phyloP scores from a whole-genome alignment of 92 coral and sea anemone species.

The Virgularia gustaviana region DNA sequence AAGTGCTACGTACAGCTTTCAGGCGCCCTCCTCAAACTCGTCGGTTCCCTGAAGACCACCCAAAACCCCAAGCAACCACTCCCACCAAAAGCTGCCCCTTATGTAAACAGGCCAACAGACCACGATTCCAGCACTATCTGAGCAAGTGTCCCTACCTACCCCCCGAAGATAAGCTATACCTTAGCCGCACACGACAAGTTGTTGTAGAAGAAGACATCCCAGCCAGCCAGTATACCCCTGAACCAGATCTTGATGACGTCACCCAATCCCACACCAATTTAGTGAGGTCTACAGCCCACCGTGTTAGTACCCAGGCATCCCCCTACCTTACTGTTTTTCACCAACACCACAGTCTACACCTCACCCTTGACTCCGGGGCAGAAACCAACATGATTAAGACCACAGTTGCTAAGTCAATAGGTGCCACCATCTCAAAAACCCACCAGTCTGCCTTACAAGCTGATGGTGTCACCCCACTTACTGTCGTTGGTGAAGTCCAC shows the following conservation, averaged over 20 bases:
- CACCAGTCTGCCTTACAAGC: conserved; percentile 15
- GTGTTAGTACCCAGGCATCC: conserved; percentile 50
- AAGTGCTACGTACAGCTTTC: conserved; percentile 41
- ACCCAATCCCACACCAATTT: neutral
- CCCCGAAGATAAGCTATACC: conserved; percentile 38
- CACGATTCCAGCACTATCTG: conserved; percentile 38
- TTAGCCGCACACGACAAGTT: conserved; percentile 31
- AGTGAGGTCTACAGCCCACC: conserved; percentile 28
- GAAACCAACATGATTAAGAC: conserved; percentile 40
- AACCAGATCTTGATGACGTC: neutral
- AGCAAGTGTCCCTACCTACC: conserved; percentile 58
- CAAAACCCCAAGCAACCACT: neutral
- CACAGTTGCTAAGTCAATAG: neutral
- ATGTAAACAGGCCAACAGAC: conserved; percentile 20
- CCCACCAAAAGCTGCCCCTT: conserved; percentile 5
- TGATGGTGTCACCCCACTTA: no score
- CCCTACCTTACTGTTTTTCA: conserved; percentile 45
- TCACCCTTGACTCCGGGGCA: conserved; percentile 40
- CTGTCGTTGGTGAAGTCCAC: conserved; percentile 27
- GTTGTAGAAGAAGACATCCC: conserved; percentile 9
- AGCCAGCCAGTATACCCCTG: neutral
- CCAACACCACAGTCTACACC: conserved; percentile 40
- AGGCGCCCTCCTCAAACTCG: neutral
- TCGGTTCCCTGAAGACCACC: no score
- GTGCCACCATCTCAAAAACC: neutral